phyloP scores from a whole-genome alignment of 1,140 invertebrate genomes.

The Caerostris extrusa region DNA sequence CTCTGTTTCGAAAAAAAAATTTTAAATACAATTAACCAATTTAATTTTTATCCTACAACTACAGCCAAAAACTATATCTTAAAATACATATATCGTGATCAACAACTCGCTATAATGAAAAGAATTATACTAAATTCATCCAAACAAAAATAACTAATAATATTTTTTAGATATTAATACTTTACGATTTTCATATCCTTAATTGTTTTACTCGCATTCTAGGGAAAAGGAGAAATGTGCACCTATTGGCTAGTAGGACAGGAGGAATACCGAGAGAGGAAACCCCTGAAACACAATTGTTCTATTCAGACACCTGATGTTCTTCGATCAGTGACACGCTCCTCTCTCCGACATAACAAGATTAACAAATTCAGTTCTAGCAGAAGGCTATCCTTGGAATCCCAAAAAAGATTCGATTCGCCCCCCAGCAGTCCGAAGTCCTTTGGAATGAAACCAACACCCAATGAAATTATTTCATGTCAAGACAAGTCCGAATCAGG shows the following conservation, averaged over 20 bases:
- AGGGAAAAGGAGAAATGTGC: slow-evolving; percentile 93
- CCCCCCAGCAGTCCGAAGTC: slow-evolving; percentile 79
- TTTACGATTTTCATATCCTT: background rate
- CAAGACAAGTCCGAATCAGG: background rate
- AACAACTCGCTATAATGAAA: background rate
- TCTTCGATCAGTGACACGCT: slow-evolving; percentile 39
- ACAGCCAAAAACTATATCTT: no score
- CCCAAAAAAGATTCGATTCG: slow-evolving; percentile 88
- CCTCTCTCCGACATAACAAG: slow-evolving; percentile 50
- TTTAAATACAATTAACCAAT: no score
- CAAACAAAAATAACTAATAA: background rate
- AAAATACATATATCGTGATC: no score
- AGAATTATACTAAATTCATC: background rate
- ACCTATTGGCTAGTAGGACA: slow-evolving; percentile 93
- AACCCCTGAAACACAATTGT: background rate
- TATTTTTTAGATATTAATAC: background rate
- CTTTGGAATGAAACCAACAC: background rate
- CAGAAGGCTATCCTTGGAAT: slow-evolving; percentile 85
- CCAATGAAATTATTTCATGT: background rate
- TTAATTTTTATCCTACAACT: no score
- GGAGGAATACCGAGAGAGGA: slow-evolving; percentile 81
- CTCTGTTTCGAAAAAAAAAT: no score
- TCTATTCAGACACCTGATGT: slow-evolving; percentile 58
- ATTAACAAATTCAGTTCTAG: slow-evolving; percentile 37
- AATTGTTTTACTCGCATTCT: background rate